Percentiles rank a stretch among this genome's conserved stretches.
phyloP scores from a whole-genome alignment of 2,113 vertebrate species.

The Podiceps cristatus region DNA sequence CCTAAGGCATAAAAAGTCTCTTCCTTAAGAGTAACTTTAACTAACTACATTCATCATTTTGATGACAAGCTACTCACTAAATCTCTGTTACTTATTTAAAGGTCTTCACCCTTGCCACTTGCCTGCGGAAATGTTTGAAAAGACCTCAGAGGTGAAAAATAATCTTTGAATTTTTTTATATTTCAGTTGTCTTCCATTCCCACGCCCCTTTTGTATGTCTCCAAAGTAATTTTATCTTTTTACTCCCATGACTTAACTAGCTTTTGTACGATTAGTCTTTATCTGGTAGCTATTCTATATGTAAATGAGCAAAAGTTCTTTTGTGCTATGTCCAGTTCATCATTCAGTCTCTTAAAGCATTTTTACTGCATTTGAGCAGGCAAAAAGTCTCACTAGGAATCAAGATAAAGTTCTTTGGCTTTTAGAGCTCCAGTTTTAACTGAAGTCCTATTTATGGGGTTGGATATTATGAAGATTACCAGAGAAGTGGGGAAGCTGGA shows the following conservation, averaged over 20 bases:
- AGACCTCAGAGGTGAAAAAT: not conserved
- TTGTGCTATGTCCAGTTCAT: not conserved
- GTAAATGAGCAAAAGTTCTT: slow-evolving; percentile 4
- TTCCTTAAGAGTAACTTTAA: slow-evolving; percentile 46
- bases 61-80: not conserved
- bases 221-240: slow-evolving; percentile 17
- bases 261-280: slow-evolving; percentile 7
- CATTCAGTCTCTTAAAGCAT: not conserved
- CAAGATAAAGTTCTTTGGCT: not conserved
- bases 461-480: not conserved
- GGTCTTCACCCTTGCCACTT: slow-evolving; percentile 9
- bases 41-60: slow-evolving; percentile 37
- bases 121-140: not conserved
- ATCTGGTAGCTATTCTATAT: not conserved
- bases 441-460: not conserved
- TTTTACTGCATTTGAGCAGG: not conserved
- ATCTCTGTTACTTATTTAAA: slow-evolving; percentile 44
- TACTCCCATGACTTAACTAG: not conserved
- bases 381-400: not conserved
- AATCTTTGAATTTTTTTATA: not conserved
- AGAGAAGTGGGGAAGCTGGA: not conserved
- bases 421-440: not conserved
- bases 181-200: slow-evolving; percentile 8
- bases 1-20: not conserved
- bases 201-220: not conserved